Evolutionary conservation across 2,113 vertebrate genomes (phyloP), one percentile per base, ranked within the genome.

Genomic region (Callionymus lyra): DNA sequence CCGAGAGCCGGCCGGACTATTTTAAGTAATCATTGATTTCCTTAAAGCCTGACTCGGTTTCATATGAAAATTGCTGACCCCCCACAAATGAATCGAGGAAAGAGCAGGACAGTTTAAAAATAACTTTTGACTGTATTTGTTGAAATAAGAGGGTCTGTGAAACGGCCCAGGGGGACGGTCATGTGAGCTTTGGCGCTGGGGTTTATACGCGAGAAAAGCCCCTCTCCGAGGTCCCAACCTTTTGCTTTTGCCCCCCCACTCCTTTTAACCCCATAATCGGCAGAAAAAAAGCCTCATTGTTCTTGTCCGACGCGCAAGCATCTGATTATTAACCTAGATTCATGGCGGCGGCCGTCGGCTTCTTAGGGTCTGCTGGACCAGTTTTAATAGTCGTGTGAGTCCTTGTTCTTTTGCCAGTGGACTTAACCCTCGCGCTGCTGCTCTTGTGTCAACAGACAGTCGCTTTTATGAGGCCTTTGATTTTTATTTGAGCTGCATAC

Each of bases 241-340:
- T 76, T 76, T 37, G 50, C 45, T 51, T 49, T 56, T 50, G 33
- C 38, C 21, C 34, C 52, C 33, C 38, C 52, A 40, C 36, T 36
- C 18, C 34, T 16, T 58, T 74, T 72, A 75, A 74, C 68, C n/a
- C 57, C 60, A 50, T 76, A 75, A 79, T 71, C 72, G 18, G 39
- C 62, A 76, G 62, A 61, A 77, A 61, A 77, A 84, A 79, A 57
- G 68, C 70, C 50, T 65, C 70, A 84, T 84, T 84, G 81, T 83
- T 84, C 72, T 70, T 49, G 54, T 65, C 58, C 44, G 21, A 39
- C 66, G 58, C 71, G 65, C 59, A 64, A 59, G 56, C 66, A 51
- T 78, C 65, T 66, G 64, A 69, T 80, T 72, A 80, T 83, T 85
- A 83, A 84, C 80, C 84, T 80, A 84, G 67, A 83, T 85, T 77